Evolutionary conservation across 2,113 vertebrate species (phyloP), one percentile per base, ranked within the genome.

Genomic region (Clinocottus analis): DNA sequence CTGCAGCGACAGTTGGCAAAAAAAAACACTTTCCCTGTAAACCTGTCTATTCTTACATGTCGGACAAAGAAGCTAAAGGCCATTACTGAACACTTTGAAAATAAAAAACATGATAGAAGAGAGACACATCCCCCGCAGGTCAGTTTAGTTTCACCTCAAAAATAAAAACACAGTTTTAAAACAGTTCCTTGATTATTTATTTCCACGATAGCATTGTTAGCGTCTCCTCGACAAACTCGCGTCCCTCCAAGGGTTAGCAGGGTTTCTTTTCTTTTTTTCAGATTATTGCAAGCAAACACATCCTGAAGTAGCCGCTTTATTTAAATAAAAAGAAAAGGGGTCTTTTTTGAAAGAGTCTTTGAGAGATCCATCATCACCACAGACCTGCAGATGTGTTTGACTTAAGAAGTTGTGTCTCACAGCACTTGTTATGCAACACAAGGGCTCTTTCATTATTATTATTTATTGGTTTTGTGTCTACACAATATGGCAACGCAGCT

Each of bases 131-230:
- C 19, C 3, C 23, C 5, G 0, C 1, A 14, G 27, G 13, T 67
- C 29, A 29, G 35, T 25, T 60, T 0, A n/a, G 25, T 29, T 10
- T 16, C 3, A 8, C 43, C 21, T 62, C 10, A 29, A 21, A 9
- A 75, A 80, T 21, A 65, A 82, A 89, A 63, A 68, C 66, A 56
- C 56, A 73, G 33, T 59, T 79, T 82, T 75, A 83, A 87, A 88
- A 90, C 79, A 85, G 63, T 77, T 91, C 45, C 35, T 79, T 64
- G 67, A 82, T 85, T 84, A 88, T 93, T 91, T 93, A 93, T 92
- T 91, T 90, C 89, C 80, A 84, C 76, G 70, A 83, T 19, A 72
- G 75, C 58, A 86, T 65, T 45, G 68, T 79, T 47, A 68, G 82
- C 77, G 55, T 74, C 55, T 74, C 76, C 64, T 56, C 13, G 1